phyloP scores from a whole-genome alignment of 2,113 vertebrate genomes.

The Aptenodytes patagonicus region DNA sequence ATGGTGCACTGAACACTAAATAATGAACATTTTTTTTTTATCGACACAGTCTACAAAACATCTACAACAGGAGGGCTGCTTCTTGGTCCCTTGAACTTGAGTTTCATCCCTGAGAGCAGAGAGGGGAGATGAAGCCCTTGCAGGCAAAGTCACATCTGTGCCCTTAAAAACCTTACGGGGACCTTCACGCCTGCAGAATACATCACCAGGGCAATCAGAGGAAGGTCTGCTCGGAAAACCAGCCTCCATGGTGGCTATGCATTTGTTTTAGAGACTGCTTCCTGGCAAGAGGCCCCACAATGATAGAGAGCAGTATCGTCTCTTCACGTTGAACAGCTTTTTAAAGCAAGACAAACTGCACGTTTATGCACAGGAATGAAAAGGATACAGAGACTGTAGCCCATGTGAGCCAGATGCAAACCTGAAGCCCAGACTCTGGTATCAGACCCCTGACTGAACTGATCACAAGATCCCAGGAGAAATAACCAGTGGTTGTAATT shows the following conservation, averaged over 20 bases:
- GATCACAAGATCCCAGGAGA: background rate
- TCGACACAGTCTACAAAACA: background rate
- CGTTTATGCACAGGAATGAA: too few relatives aligned
- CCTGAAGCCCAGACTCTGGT: background rate
- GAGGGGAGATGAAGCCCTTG: rapidly evolving
- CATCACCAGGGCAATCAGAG: background rate
- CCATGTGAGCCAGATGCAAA: background rate
- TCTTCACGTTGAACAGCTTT: background rate
- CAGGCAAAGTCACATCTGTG: rapidly evolving
- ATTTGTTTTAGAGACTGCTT: background rate
- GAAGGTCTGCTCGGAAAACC: background rate
- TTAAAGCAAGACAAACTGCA: background rate
- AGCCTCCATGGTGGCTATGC: background rate
- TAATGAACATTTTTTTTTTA: background rate
- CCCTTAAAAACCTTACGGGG: background rate
- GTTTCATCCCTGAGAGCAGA: background rate
- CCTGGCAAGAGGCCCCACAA: background rate
- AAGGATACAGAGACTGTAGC: background rate
- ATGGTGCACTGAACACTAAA: background rate
- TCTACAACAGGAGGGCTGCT: background rate
- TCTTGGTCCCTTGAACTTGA: background rate
- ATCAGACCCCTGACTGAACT: background rate
- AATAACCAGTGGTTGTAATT: rapidly evolving
- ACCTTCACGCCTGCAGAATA: background rate
- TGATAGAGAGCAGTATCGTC: rapidly evolving